Base-by-base conservation (phyloP, 2,797 vertebrate species). In the Taeniopygia guttata region DNA sequence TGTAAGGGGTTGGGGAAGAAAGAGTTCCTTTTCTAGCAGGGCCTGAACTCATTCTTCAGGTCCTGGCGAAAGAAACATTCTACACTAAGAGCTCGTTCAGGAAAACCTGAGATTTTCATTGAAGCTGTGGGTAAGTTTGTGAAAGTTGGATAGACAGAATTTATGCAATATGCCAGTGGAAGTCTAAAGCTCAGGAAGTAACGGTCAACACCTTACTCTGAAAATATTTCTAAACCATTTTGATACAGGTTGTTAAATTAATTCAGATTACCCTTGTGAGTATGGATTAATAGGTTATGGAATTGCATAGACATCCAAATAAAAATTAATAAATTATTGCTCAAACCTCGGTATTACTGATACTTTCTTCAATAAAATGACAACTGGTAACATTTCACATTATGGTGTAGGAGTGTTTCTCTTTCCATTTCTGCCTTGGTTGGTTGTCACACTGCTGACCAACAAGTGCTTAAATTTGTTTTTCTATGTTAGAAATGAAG, bases 181-280 rank as follows among this genome's bases (percentile, higher is more conserved):
- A 67, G 25, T 63, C 23, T 66, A 40, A 75, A 76, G 38, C 42
- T 72, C 38, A 48, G 54, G 58, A 92, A 87, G 49, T 63, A 59
- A 67, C 0, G 0, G 27, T 77, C 23, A 67, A 63, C 84, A 84
- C 27, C 23, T 62, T 63, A 16, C 0, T 20, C 5, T 73, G 29
- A 67, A 76, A 90, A 32, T 42, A 52, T 11, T 78, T 74, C 21
- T 68, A 16, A 36, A 74, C 32, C 1, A 2, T 56, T 87, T 82
- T 84, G 59, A 40, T 90, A 59, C 8, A 58, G 68, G 58, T 64
- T 4, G 1, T 63, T 45, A 48, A 30, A 46, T 85, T 73, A 30
- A 43, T 90, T 80, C 56, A 40, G 5, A 36, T 78, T 79, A 66
- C 42, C 26, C 27, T 42, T 63, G 22, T 54, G 23, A 58, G 8